Base-by-base conservation (phyloP, 2,113 vertebrate species). In the Salvelinus fontinalis region DNA sequence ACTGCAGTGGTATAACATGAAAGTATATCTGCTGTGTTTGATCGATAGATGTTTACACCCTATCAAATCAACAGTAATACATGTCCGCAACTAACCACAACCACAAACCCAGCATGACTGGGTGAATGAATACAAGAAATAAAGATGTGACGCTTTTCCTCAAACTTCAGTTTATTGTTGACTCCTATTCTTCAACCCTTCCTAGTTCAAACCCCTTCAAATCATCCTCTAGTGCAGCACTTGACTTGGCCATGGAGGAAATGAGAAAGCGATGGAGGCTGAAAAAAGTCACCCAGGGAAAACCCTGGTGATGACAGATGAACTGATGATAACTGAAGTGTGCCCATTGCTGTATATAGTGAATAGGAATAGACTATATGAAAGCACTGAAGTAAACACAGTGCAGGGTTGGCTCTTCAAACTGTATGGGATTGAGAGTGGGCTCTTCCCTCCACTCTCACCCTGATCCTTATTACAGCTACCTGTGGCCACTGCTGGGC, bases 321-420 rank as follows among this genome's bases (percentile, higher is more conserved):
- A 81, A 67, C 80, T 67, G 60, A 62, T 27, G 20, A 78, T 78
- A 72, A 75, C 68, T 67, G 39, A 59, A 75, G 49, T 9, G 64
- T 59, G 22, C 73, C 44, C 51, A 57, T 60, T 14, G 27, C 31
- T 12, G 22, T 26, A n/a, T 13, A 67, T 16, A 65, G 70, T 22
- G 12, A 82, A 65, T 66, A 44, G 70, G 39, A 65, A 59, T 13
- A n/a, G 74, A 49, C 48, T 29, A 59, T 22, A n/a, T 67, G 51
- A 44, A 24, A 66, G 64, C 26, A 29, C 26, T 72, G 76, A 27
- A 44, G 8, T 73, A 70, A 79, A 79, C 79, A 48, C 51, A 24
- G 67, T 67, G 67, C 20, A 57, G 13, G 5, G 27, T 49, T 54
- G 54, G 24, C 26, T 76, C 74, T 54, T 71, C 44, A 60, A 60